Evolutionary conservation across 2,797 vertebrate species (phyloP), one percentile per base, ranked within the genome.

Genomic region (Karalla daura): DNA sequence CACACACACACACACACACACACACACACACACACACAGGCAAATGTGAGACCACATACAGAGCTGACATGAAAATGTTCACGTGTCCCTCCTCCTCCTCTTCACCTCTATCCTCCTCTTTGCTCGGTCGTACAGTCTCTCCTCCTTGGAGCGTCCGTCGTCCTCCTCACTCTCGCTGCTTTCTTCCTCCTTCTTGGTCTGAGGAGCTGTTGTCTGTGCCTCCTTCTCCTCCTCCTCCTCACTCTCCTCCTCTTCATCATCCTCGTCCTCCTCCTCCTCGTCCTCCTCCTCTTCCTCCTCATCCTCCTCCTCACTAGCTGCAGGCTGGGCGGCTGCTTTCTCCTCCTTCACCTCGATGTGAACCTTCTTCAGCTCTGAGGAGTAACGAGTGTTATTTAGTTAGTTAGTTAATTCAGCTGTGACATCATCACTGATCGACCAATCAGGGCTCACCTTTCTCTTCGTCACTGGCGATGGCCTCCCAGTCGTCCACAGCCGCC

Each of bases 301-400:
- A 0, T 95, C 95, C 0, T 96, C 95, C 0, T 93, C 93, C 2
- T 93, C 90, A 0, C 86, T 90, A 32, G 61, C 88, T 0, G 85
- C 28, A 7, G 92, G 89, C 56, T 87, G 95, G 17, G 64, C 49
- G 10, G 52, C 71, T 0, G 33, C 1, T 0, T 60, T 90, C 70
- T 96, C 96, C 87, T 96, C 96, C 85, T 98, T 97, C 59, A 98
- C 96, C 91, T 97, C 96, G 59, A 99, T 98, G 86, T 97, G 97
- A 51, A 98, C 92, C 28, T 95, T 97, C 73, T 96, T 97, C 82
- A 94, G 77, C 81, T 97, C 96, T 97, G 88, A 33, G 1, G n/a
- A n/a, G n/a, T n/a, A n/a, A n/a, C n/a, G n/a, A n/a, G n/a, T n/a
- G n/a, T n/a, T n/a, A n/a, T n/a, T n/a, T n/a, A n/a, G n/a, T n/a